A percentile compares a stretch with the other conserved stretches of the same genome.
Conservation (phyloP, 2,797 vertebrate genomes). For the Protonibea diacanthus region DNA sequence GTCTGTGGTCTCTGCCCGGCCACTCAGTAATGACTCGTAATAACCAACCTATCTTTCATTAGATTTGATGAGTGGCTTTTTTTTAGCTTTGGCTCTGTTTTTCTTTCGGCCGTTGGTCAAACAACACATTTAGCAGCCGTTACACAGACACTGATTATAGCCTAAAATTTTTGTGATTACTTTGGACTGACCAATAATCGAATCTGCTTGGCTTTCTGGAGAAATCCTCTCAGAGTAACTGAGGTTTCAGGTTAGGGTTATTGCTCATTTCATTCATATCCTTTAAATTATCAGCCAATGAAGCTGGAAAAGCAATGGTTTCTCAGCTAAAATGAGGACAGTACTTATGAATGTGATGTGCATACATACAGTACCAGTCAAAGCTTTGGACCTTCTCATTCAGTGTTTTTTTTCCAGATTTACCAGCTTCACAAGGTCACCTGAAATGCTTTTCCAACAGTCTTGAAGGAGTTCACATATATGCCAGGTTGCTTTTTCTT, state of each 20-base stretch:
- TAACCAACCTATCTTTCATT: conserved; percentile 65
- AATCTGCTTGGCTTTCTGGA: conserved; percentile 19
- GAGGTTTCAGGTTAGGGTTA: conserved; percentile 6
- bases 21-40: conserved; percentile 62
- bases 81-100: conserved; percentile 27
- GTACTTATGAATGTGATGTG: not conserved
- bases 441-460: no score
- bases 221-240: not conserved
- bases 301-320: not conserved
- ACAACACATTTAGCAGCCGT: conserved; percentile 45
- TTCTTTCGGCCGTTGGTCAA: conserved; percentile 45
- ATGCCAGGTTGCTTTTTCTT: no score
- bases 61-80: conserved; percentile 36
- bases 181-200: conserved; percentile 3
- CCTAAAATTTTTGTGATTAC: conserved; percentile 7
- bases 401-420: no score
- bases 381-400: no score
- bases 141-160: conserved; percentile 22
- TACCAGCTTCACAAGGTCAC: no score
- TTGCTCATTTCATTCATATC: not conserved
- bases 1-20: conserved; percentile 58
- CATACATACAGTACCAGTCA: not conserved
- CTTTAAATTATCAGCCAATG: conserved; percentile 2
- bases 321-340: conserved; percentile 1
- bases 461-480: no score